These are phyloP conservation scores for Andricus curvator DNA, from an alignment of 2,888 invertebrate genomes.

Conservation along the genomic window DNA sequence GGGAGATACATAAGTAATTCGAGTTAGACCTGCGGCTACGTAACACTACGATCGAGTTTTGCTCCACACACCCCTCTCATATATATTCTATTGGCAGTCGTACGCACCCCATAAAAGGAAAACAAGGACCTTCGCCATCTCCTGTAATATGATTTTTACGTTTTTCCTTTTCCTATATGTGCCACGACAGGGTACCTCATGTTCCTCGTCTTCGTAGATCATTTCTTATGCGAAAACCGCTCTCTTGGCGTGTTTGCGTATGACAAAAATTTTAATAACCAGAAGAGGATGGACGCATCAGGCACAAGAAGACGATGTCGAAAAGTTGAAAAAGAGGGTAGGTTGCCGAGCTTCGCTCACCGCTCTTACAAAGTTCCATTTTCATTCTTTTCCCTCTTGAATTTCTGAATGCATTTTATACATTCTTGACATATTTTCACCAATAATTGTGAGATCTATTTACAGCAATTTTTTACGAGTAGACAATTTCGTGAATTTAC, in stretches of 20 bases:
- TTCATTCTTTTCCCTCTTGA: slow-evolving; percentile 22
- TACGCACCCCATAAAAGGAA: slow-evolving; percentile 69
- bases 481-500: background rate
- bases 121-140: slow-evolving; percentile 58
- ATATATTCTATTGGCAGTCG: slow-evolving; percentile 71
- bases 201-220: slow-evolving; percentile 36
- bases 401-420: slow-evolving; percentile 20
- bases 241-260: slow-evolving; percentile 15
- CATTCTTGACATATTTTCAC: slow-evolving; percentile 14
- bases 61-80: slow-evolving; percentile 63
- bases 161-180: slow-evolving; percentile 13
- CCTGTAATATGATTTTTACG: slow-evolving; percentile 56
- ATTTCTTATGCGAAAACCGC: background rate
- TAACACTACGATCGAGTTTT: slow-evolving; percentile 42
- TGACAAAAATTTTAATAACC: slow-evolving; percentile 64
- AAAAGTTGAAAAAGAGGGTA: slow-evolving; percentile 11
- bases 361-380: slow-evolving; percentile 21
- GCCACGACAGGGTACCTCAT: background rate
- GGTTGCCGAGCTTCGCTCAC: slow-evolving; percentile 4
- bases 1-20: slow-evolving; percentile 56
- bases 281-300: slow-evolving; percentile 36
- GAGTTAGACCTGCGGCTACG: slow-evolving; percentile 60
- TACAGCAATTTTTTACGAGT: background rate
- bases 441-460: background rate
- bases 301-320: background rate